Conservation (phyloP, 2,113 vertebrate genomes). For the Pionites leucogaster region DNA sequence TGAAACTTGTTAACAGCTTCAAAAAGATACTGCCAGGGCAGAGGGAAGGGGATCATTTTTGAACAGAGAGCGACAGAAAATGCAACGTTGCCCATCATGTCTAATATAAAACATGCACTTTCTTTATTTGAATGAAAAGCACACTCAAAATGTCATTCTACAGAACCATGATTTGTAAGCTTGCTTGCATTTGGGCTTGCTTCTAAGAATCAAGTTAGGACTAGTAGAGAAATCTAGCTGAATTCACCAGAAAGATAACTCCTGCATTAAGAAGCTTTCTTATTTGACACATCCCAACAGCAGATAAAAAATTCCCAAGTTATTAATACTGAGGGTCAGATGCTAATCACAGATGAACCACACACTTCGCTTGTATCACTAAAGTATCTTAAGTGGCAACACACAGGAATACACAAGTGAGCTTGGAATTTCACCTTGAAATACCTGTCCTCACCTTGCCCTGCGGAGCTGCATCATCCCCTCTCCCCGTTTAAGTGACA, state of each 20-base stretch:
- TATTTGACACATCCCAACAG: background rate
- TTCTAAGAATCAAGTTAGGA: background rate
- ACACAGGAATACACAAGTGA: background rate
- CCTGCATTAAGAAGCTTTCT: background rate
- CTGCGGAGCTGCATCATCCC: background rate
- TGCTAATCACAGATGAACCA: slow-evolving; percentile 41
- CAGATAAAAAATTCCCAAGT: slow-evolving; percentile 11
- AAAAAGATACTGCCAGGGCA: background rate
- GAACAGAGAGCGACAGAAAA: background rate
- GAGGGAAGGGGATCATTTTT: fast-evolving
- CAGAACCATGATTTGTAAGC: background rate
- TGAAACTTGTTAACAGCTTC: background rate
- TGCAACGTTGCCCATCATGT: background rate
- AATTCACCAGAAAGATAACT: slow-evolving; percentile 20
- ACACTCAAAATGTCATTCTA: background rate
- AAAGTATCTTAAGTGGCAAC: background rate
- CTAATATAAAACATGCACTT: background rate
- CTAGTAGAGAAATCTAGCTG: background rate
- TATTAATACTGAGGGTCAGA: slow-evolving; percentile 42
- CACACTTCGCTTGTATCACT: slow-evolving; percentile 40
- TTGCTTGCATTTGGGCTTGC: background rate
- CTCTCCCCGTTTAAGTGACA: background rate
- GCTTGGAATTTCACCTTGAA: slow-evolving; percentile 31
- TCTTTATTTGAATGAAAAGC: background rate
- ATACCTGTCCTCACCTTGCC: background rate